A percentile compares a stretch with the other conserved stretches of the same genome.
Conservation (phyloP, 2,888 invertebrate genomes). For the Rhabditoides inermis region DNA sequence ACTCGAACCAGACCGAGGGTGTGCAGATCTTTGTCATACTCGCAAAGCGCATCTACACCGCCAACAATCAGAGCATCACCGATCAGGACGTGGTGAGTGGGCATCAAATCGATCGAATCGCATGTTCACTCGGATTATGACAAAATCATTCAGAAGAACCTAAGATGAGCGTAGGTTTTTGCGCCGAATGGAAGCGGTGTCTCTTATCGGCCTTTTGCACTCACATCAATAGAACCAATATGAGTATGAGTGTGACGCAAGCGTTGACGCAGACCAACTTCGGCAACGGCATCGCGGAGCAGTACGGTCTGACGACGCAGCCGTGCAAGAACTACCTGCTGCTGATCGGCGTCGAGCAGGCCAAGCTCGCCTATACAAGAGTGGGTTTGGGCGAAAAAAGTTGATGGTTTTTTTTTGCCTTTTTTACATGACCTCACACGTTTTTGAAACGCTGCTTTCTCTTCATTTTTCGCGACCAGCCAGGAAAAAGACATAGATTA, state of each 20-base stretch:
- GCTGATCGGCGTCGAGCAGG: constrained; percentile 44
- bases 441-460: too few species aligned
- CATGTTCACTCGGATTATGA: not conserved
- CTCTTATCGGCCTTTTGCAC: not conserved
- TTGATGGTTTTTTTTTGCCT: not conserved
- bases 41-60: constrained; percentile 44
- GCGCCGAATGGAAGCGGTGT: not conserved
- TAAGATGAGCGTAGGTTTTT: not conserved
- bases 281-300: constrained; percentile 39
- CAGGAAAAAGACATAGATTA: not conserved
- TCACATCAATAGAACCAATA: not conserved
- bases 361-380: constrained; percentile 45
- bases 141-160: not conserved
- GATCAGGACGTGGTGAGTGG: constrained; percentile 39
- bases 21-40: constrained; percentile 45
- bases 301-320: constrained; percentile 35
- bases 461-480: too few species aligned
- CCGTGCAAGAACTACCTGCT: constrained; percentile 46
- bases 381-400: constrained; percentile 13
- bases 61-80: constrained; percentile 41
- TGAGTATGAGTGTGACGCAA: too few species aligned
- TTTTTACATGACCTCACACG: too few species aligned
- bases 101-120: not conserved
- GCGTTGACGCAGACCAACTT: constrained; percentile 34
- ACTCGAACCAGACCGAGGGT: constrained; percentile 30